Base-by-base conservation (phyloP, 1,140 invertebrate species). In the Aricia agestis region DNA sequence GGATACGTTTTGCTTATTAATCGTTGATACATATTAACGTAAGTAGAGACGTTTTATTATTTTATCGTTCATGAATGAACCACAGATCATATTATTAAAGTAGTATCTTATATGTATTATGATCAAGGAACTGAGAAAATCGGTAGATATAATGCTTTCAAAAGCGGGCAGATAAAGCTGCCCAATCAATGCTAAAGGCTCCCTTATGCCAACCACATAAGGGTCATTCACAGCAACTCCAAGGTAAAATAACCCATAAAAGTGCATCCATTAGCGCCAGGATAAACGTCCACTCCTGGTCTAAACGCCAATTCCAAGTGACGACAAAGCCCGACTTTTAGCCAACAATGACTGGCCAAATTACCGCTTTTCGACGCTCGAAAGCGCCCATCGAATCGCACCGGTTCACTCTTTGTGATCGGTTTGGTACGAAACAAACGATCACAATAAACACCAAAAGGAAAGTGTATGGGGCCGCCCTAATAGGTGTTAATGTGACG, bases 251-350 rank as follows among this genome's bases (percentile, higher is more conserved):
- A 36, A 9, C 15, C 4, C 2, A n/a, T 17, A 63, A 63, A 63
- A 19, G 18, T 63, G 59, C 59, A 77, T 72, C 72, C 71, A 71
- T 72, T 70, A 73, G 72, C 66, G 69, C 69, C 52, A 41, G 57
- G 45, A 65, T 77, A 75, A 79, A 86, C 81, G 84, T 83, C 82
- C 85, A 86, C 85, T 81, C 74, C 77, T 79, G 81, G 86, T 87
- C 88, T 90, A 90, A 90, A 90, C 88, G 88, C 87, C 88, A 90
- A 90, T 90, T 87, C 84, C 79, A 80, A 85, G 85, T 82, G 84
- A 78, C 85, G 81, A 89, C 87, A 88, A 90, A 84, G 79, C 84
- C 74, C 80, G 85, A 87, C 86, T 88, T 87, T 90, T 87, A 88
- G 82, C 74, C 82, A 87, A 89, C 86, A 89, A 88, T 87, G 86